A percentile compares a stretch with the other conserved stretches of the same genome.
Conservation (phyloP, 2,888 invertebrate genomes). For the Crepidodera aurea region DNA sequence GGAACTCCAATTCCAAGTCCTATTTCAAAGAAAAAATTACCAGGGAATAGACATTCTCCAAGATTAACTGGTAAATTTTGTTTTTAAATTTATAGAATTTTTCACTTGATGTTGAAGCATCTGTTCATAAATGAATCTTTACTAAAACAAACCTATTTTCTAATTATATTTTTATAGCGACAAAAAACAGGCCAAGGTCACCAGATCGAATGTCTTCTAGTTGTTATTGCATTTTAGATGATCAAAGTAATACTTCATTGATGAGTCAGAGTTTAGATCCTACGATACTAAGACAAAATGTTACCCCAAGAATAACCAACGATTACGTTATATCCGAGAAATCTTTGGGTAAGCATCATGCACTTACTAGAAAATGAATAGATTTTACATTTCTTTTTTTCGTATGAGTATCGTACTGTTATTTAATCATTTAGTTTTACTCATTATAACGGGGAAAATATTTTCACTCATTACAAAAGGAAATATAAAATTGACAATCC, state of each 20-base stretch:
- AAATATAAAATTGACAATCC: too few relatives aligned
- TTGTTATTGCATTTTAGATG: conserved; percentile 65
- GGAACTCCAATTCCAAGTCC: conserved; percentile 57
- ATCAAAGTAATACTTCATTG: conserved; percentile 55
- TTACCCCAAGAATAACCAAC: conserved; percentile 48
- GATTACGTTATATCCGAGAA: conserved; percentile 49
- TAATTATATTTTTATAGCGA: conserved; percentile 53
- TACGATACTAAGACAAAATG: conserved; percentile 63
- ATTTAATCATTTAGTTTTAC: too few relatives aligned
- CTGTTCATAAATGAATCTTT: too few relatives aligned
- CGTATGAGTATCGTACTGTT: too few relatives aligned
- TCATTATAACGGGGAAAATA: too few relatives aligned
- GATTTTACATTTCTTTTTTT: too few relatives aligned
- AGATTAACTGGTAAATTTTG: conserved; percentile 60
- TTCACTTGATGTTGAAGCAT: too few relatives aligned
- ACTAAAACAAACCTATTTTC: too few relatives aligned
- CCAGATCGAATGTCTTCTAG: conserved; percentile 79
- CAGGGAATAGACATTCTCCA: conserved; percentile 62
- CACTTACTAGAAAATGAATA: neutral
- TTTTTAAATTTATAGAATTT: too few relatives aligned
- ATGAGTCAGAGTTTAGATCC: conserved; percentile 73
- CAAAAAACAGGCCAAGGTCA: conserved; percentile 65
- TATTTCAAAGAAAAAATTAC: conserved; percentile 62
- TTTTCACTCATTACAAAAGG: too few relatives aligned
- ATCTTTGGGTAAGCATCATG: conserved; percentile 51